Percentiles rank a stretch among this genome's conserved stretches.
Evolutionary conservation across 2,113 vertebrate species (phyloP).

Genomic region (Scomber japonicus): DNA sequence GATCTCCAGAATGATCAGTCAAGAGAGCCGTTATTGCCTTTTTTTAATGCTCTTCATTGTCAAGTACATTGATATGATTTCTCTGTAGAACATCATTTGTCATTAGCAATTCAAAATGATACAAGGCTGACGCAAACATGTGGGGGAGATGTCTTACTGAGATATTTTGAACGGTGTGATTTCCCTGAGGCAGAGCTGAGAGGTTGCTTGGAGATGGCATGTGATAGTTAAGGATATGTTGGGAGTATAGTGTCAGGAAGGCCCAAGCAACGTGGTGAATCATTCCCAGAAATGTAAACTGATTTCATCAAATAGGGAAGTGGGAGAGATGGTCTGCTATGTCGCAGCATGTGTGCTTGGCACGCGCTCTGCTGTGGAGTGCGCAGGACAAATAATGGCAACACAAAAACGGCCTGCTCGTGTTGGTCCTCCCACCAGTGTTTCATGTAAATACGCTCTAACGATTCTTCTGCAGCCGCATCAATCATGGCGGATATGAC

Average conservation of each 20-base stretch:
- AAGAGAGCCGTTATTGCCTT: slow-evolving; percentile 46
- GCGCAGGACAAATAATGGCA: slow-evolving; percentile 69
- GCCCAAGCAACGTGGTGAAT: slow-evolving; percentile 34
- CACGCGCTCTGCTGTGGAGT: slow-evolving; percentile 31
- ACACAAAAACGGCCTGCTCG: slow-evolving; percentile 36
- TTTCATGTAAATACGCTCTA: slow-evolving; percentile 84
- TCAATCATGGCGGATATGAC: slow-evolving; percentile 85
- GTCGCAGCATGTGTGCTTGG: slow-evolving; percentile 46
- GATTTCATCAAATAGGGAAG: slow-evolving; percentile 54
- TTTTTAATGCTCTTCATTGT: slow-evolving; percentile 61
- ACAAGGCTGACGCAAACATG: slow-evolving; percentile 42
- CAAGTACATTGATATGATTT: slow-evolving; percentile 58
- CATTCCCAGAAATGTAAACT: slow-evolving; percentile 62
- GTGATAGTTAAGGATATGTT: slow-evolving; percentile 50
- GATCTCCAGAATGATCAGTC: slow-evolving; percentile 68
- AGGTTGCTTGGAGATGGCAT: slow-evolving; percentile 28
- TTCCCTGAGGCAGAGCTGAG: slow-evolving; percentile 48
- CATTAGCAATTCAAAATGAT: slow-evolving; percentile 56
- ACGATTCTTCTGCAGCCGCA: slow-evolving; percentile 80
- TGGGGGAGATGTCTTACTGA: slow-evolving; percentile 51
- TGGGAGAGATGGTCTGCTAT: slow-evolving; percentile 38
- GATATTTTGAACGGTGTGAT: slow-evolving; percentile 47
- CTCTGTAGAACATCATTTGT: slow-evolving; percentile 46
- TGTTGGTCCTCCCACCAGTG: slow-evolving; percentile 61
- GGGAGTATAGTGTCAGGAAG: slow-evolving; percentile 32